Conservation (phyloP, 2,113 vertebrate species). For the Balaeniceps rex region DNA sequence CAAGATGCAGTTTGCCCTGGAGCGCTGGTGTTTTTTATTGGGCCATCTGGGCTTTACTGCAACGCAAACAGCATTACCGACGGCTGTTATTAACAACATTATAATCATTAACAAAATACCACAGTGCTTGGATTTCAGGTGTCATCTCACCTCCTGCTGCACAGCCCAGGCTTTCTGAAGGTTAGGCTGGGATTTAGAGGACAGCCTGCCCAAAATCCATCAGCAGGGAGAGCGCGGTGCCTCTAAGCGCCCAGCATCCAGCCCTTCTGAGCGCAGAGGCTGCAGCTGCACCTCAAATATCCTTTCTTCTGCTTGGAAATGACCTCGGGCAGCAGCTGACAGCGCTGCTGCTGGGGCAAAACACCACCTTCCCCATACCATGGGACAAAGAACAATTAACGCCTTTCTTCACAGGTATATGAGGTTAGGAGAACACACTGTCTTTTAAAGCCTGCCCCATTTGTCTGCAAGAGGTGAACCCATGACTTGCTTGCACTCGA, state of each 20-base stretch:
- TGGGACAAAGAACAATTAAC: background rate
- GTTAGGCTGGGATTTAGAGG: background rate
- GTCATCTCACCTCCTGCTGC: background rate
- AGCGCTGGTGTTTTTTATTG: conserved; percentile 9
- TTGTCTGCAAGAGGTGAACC: background rate
- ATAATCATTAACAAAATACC: conserved; percentile 38
- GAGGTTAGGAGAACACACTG: background rate
- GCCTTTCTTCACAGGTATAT: background rate
- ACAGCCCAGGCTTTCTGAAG: background rate
- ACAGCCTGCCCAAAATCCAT: background rate
- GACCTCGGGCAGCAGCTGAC: background rate
- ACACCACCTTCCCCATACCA: background rate
- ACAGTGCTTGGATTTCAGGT: background rate
- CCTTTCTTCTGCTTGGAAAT: background rate
- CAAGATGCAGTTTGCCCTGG: background rate
- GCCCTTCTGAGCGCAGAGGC: background rate
- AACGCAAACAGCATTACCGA: conserved; percentile 1
- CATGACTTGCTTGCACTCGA: background rate
- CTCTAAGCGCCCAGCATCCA: background rate
- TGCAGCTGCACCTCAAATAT: background rate
- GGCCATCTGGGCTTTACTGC: conserved; percentile 54
- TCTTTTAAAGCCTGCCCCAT: background rate
- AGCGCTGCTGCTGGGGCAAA: background rate
- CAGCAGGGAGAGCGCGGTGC: fast-evolving
- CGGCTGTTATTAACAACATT: background rate